Percentiles rank a stretch among this genome's conserved stretches.
Conservation (phyloP, 92 coral and sea anemone genomes). For the Palythoa grandiflora region DNA sequence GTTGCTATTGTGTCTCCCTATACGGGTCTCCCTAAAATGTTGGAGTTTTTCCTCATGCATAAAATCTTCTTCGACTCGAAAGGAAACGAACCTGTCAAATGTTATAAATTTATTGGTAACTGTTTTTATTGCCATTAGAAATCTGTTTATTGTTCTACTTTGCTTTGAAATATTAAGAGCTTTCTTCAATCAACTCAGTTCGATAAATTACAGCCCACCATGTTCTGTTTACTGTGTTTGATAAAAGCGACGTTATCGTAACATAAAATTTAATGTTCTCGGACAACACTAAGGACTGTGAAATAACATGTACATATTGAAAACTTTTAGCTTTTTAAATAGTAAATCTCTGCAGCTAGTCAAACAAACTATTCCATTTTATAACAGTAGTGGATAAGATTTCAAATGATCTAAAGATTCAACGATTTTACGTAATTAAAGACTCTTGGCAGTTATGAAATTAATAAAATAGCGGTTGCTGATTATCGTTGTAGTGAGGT, state of each 20-base stretch:
- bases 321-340: not conserved
- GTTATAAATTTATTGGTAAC: not conserved
- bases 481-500: no score
- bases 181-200: not conserved
- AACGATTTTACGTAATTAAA: not conserved
- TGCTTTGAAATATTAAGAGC: not conserved
- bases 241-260: not conserved
- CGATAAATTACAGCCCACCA: not conserved
- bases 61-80: not conserved
- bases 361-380: not conserved
- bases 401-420: not conserved
- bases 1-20: not conserved
- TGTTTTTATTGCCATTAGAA: not conserved
- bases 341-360: not conserved
- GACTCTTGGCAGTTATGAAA: not conserved
- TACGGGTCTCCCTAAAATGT: not conserved
- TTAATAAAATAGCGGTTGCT: not conserved
- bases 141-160: not conserved
- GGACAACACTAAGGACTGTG: not conserved
- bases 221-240: not conserved
- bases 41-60: not conserved
- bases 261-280: not conserved
- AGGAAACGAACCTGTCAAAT: not conserved
- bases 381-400: not conserved
- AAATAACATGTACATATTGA: not conserved